A percentile compares a stretch with the other conserved stretches of the same genome.
These are phyloP conservation scores for Xiphias gladius DNA, from an alignment of 2,113 vertebrate species.

Conservation along the genomic window DNA sequence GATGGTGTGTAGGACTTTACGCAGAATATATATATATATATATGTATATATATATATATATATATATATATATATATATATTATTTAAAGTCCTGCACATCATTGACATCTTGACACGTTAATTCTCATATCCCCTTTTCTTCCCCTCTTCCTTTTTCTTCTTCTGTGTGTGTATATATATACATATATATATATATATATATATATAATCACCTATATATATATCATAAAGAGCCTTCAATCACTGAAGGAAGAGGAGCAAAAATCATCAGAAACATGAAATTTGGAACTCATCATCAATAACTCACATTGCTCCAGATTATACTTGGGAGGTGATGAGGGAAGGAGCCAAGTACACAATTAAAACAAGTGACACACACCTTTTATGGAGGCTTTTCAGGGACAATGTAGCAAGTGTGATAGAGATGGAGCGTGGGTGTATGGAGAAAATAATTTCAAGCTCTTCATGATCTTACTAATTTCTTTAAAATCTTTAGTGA, in stretches of 20 bases:
- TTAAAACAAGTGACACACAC: background rate
- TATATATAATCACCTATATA: too few relatives aligned
- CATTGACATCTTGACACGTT: too few relatives aligned
- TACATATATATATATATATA: too few relatives aligned
- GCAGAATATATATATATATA: too few relatives aligned
- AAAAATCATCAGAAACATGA: slow-evolving; percentile 2
- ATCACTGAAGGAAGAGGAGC: background rate
- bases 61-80: too few relatives aligned
- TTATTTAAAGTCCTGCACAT: too few relatives aligned
- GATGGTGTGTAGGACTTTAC: too few relatives aligned
- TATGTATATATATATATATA: too few relatives aligned
- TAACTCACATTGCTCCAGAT: slow-evolving; percentile 9
- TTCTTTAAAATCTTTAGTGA: background rate
- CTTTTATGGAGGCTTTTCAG: background rate
- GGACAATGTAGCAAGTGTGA: background rate
- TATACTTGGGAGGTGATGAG: background rate
- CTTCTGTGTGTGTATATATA: too few relatives aligned
- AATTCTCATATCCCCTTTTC: too few relatives aligned
- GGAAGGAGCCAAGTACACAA: background rate
- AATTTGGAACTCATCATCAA: slow-evolving; percentile 1
- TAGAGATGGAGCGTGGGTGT: background rate
- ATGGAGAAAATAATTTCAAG: background rate
- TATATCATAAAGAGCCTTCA: slow-evolving; percentile 23
- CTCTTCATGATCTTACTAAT: background rate
- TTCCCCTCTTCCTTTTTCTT: too few relatives aligned